phyloP scores from a whole-genome alignment of 1,140 invertebrate species.

The Phymorhynchus buccinoides region DNA sequence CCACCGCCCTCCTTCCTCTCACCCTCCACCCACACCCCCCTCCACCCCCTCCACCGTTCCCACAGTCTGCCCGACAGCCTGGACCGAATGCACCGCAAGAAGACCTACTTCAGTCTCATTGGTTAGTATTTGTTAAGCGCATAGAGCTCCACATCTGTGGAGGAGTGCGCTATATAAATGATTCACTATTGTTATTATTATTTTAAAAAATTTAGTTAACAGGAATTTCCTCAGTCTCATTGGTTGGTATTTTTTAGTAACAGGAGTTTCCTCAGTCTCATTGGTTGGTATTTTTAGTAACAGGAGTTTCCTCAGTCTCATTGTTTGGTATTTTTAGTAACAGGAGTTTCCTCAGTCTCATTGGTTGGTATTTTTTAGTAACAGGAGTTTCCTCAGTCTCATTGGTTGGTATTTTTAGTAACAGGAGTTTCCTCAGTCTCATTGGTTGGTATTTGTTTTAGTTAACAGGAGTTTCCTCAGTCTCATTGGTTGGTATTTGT shows the following conservation, averaged over 20 bases:
- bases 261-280: constrained; percentile 55
- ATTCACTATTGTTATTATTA: no score
- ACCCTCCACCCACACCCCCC: constrained; percentile 55
- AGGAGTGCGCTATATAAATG: no score
- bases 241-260: constrained; percentile 46
- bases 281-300: constrained; percentile 47
- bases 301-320: constrained; percentile 55
- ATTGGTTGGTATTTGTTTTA: constrained; percentile 46
- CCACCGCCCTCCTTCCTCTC: constrained; percentile 54
- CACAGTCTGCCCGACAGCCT: constrained; percentile 68
- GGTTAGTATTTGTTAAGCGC: constrained; percentile 36
- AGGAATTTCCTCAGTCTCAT: constrained; percentile 57
- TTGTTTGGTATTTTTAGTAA: constrained; percentile 46
- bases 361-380: constrained; percentile 47
- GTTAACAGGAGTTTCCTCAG: background rate
- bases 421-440: constrained; percentile 56
- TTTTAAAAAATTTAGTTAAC: no score
- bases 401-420: constrained; percentile 46
- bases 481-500: background rate
- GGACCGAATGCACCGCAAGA: constrained; percentile 61
- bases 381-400: constrained; percentile 56
- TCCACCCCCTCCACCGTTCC: constrained; percentile 51
- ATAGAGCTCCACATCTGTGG: no score
- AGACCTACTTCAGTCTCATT: constrained; percentile 56
- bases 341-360: constrained; percentile 55